Evolutionary conservation across 2,113 vertebrate species (phyloP).

Genomic region (Dicrurus megarhynchus): DNA sequence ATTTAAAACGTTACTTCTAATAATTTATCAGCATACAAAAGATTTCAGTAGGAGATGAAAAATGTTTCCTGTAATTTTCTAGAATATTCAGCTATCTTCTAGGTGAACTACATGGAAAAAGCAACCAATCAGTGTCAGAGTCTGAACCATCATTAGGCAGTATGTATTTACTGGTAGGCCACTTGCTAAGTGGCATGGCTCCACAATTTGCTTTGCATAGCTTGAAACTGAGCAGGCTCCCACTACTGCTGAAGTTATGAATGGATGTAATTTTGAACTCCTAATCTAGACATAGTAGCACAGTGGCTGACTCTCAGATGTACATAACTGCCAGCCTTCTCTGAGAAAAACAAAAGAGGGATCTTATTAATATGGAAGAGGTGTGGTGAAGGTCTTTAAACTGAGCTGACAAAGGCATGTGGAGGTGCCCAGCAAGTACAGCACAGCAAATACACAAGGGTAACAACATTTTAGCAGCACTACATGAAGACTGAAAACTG

Average conservation of each 20-base stretch:
- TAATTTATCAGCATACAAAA: neutral
- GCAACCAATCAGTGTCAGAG: neutral
- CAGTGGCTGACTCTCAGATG: neutral
- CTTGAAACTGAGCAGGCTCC: neutral
- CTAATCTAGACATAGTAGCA: neutral
- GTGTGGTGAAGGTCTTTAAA: neutral
- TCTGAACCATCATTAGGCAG: neutral
- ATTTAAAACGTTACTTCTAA: neutral
- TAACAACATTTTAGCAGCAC: neutral
- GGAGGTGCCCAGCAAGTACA: neutral
- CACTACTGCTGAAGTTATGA: neutral
- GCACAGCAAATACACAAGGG: neutral
- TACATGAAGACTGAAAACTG: neutral
- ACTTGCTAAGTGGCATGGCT: neutral
- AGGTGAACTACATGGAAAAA: neutral
- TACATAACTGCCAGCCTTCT: neutral
- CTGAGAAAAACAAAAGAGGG: neutral
- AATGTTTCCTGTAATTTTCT: neutral
- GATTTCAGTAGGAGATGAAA: neutral
- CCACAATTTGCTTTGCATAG: neutral
- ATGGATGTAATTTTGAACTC: neutral
- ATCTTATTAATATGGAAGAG: neutral
- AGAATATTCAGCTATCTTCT: neutral
- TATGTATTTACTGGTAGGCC: neutral
- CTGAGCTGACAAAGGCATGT: neutral